These are phyloP conservation scores for Sebastes vulpes DNA, from an alignment of 2,797 vertebrate species.

Conservation along the genomic window DNA sequence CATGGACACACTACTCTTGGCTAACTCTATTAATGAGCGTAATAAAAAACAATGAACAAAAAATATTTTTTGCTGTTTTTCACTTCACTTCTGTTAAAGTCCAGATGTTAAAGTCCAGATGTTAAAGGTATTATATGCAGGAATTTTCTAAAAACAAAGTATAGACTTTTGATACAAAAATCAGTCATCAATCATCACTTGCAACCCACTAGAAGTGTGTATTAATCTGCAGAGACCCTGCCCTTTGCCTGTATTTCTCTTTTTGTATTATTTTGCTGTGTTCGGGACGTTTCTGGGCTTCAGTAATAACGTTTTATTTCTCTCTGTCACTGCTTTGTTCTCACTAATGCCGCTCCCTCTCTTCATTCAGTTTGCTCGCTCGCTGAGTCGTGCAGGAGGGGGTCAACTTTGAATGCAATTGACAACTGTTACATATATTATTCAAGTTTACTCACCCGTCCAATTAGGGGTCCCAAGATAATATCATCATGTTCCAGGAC, in stretches of 20 bases:
- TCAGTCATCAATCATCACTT: neutral
- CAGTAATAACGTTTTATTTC: neutral
- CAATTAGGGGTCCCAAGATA: constrained; percentile 92
- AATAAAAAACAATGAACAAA: neutral
- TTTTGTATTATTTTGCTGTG: neutral
- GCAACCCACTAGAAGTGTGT: neutral
- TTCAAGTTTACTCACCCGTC: constrained; percentile 87
- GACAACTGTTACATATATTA: neutral
- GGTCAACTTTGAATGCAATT: too few relatives aligned
- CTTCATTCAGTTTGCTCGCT: neutral
- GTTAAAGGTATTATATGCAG: neutral
- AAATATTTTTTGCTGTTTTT: neutral
- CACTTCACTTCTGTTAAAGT: neutral
- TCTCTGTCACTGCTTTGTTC: neutral
- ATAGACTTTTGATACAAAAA: neutral
- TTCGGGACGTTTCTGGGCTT: neutral
- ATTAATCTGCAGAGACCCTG: neutral
- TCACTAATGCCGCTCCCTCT: neutral
- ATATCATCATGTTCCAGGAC: constrained; percentile 94
- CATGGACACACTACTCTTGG: neutral
- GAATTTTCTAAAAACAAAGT: neutral
- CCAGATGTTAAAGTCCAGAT: neutral
- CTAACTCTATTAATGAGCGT: neutral
- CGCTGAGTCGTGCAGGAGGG: too few relatives aligned
- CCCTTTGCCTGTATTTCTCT: neutral